Evolutionary conservation across 92 coral and sea anemone genomes (phyloP).

Genomic region (Diadumene lineata): DNA sequence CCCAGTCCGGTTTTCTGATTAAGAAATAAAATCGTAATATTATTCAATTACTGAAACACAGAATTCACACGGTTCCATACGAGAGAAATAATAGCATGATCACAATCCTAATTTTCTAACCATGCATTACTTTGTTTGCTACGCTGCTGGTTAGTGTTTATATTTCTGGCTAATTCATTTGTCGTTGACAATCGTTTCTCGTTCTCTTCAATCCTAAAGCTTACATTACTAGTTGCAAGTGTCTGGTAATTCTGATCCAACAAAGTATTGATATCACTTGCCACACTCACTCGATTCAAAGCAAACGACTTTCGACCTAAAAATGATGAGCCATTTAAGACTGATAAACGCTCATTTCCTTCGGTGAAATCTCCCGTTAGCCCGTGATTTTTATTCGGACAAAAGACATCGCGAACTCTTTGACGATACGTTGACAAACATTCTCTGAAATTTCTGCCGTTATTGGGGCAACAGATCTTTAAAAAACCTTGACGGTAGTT

Average conservation of each 20-base stretch:
- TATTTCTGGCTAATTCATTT: not conserved
- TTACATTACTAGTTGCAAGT: not conserved
- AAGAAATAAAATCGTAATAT: too few species aligned
- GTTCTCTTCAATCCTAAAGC: not conserved
- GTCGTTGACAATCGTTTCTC: not conserved
- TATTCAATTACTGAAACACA: too few species aligned
- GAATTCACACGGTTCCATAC: too few species aligned
- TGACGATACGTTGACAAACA: too few species aligned
- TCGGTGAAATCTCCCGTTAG: not conserved
- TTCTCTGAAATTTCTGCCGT: too few species aligned
- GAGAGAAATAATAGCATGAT: too few species aligned
- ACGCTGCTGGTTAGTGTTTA: not conserved
- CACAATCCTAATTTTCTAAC: too few species aligned
- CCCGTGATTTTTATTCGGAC: not conserved
- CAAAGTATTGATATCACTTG: not conserved
- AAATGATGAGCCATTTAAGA: not conserved
- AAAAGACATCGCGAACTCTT: too few species aligned
- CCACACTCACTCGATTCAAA: constrained; percentile 2
- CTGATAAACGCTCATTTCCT: not conserved
- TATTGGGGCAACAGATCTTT: constrained; percentile 4
- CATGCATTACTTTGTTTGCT: not conserved
- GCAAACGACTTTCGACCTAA: not conserved
- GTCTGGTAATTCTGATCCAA: not conserved
- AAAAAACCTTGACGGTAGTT: constrained; percentile 66
- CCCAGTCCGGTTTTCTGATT: too few species aligned